Percentiles rank a stretch among this genome's conserved stretches.
These are phyloP conservation scores for Sitta europaea DNA, from an alignment of 2,113 vertebrate genomes.

Conservation along the genomic window DNA sequence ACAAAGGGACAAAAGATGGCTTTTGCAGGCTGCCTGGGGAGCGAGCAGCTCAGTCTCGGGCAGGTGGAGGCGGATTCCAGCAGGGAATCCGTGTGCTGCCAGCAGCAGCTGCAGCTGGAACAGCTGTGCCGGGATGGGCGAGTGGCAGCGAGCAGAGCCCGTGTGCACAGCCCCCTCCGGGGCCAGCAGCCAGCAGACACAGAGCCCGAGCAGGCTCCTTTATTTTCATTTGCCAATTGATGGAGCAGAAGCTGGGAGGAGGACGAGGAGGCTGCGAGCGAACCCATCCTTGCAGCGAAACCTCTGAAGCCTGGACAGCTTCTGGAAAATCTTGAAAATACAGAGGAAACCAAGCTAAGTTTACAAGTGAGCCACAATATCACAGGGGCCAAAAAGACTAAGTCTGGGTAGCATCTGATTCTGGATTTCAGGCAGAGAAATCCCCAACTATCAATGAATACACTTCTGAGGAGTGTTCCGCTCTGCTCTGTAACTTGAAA, in stretches of 20 bases:
- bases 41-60: slow-evolving; percentile 14
- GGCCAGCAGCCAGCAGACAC: slow-evolving; percentile 21
- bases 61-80: slow-evolving; percentile 37
- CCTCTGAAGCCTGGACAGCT: neutral
- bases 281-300: neutral
- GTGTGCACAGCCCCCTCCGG: neutral
- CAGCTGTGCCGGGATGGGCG: neutral
- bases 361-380: neutral
- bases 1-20: slow-evolving; percentile 44
- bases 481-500: neutral
- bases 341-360: neutral
- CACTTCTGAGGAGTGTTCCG: neutral
- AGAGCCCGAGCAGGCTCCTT: neutral
- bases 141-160: slow-evolving; percentile 33
- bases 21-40: slow-evolving; percentile 47
- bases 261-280: neutral
- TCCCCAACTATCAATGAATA: neutral
- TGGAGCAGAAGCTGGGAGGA: neutral
- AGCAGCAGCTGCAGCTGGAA: slow-evolving; percentile 35
- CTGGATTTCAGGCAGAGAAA: neutral
- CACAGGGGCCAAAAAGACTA: neutral
- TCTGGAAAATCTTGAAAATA: neutral
- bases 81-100: neutral
- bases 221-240: neutral
- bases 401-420: neutral